phyloP scores from a whole-genome alignment of 2,113 vertebrate species.

The Vulpes vulpes region DNA sequence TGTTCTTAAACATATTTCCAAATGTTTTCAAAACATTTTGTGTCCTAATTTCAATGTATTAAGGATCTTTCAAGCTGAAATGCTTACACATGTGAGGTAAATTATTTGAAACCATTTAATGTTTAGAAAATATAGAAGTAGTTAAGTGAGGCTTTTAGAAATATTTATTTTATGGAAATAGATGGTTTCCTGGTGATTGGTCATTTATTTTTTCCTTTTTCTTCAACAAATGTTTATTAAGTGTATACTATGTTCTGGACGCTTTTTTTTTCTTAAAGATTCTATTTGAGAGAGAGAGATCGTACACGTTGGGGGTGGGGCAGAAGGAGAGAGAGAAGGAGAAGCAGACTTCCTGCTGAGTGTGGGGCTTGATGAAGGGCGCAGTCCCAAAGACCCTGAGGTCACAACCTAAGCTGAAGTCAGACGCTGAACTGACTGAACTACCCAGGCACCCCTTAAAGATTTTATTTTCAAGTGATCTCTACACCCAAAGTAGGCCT shows the following conservation, averaged over 20 bases:
- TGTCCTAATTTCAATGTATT: not conserved
- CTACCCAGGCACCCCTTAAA: not conserved
- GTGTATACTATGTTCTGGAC: not conserved
- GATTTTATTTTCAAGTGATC: not conserved
- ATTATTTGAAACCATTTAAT: constrained; percentile 33
- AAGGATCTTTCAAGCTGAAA: constrained; percentile 10
- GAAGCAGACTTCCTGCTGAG: not conserved
- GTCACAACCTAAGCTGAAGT: not conserved
- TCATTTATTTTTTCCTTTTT: constrained; percentile 53
- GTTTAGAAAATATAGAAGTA: not conserved
- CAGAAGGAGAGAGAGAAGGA: not conserved
- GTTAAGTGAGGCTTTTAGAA: not conserved
- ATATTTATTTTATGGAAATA: constrained; percentile 3
- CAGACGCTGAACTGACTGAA: not conserved
- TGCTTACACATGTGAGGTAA: not conserved
- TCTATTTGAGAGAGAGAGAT: not conserved
- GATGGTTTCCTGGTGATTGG: not conserved
- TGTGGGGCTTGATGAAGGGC: not conserved
- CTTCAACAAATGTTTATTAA: not conserved
- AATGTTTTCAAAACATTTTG: constrained; percentile 3
- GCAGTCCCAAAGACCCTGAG: not conserved
- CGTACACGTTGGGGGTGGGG: not conserved
- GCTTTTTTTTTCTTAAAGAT: not conserved
- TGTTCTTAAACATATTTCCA: constrained; percentile 22
- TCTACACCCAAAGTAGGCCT: not conserved